Evolutionary conservation across 2,797 vertebrate genomes (phyloP), one percentile per base, ranked within the genome.

Genomic region (Liparis tanakae): DNA sequence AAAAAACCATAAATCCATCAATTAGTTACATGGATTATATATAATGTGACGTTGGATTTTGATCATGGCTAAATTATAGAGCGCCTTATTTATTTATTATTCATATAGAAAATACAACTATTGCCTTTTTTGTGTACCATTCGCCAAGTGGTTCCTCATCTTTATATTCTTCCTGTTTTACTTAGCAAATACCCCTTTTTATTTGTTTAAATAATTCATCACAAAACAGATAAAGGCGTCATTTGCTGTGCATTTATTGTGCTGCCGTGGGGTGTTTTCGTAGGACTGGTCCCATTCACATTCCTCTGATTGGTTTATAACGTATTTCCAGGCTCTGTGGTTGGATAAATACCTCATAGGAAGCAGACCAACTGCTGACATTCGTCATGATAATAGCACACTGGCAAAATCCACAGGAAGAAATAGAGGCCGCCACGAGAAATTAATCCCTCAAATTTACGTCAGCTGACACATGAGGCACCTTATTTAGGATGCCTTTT

Each of bases 391-490:
- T 48, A 20, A 70, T 41, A 9, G 60, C 30, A 20, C 46, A 44
- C 67, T 39, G 20, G 5, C 51, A 51, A 68, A 20, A 60, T 20
- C 4, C 41, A 80, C 2, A 8, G 34, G 55, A 72, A 30, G 69
- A 67, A 70, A 51, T 3, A 58, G 20, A 48, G 61, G 18, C 17
- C 22, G 41, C 30, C 20, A 4, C 13, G 14, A n/a, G 57, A 76
- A 46, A 64, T 55, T 0, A 68, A 68, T 67, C 56, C 60, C n/a
- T 25, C 30, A 74, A 56, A 70, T 33, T 69, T 30, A 30, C 12
- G 36, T 55, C 58, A 53, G n/a, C 17, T 13, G 10, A 14, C 44
- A 22, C 25, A 5, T 25, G 30, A 66, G 44, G 25, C 7, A 15
- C 22, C 33, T 33, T 61, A 59, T 68, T 67, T 34, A 58, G 60